Evolutionary conservation across 2,888 invertebrate species (phyloP), one percentile per base, ranked within the genome.

Genomic region (Andrena minutula): DNA sequence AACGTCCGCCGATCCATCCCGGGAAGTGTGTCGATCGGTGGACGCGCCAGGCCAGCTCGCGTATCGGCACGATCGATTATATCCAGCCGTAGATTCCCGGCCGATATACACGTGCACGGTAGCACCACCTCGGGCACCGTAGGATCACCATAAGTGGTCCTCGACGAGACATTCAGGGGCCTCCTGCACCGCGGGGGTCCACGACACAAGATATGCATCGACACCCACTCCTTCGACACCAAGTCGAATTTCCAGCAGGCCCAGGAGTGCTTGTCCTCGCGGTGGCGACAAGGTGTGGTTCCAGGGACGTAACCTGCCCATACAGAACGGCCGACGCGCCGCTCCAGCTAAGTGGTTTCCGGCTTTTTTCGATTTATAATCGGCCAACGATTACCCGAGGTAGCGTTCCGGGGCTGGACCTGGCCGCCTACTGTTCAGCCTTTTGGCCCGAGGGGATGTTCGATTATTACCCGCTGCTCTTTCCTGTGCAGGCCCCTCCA

Each of bases 301-400:
- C 77, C 82, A 79, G 78, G 74, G 78, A 82, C 78, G 83, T 79
- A 75, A 82, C 75, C 79, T 65, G 74, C 7, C 53, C 64, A 10
- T 60, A 70, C 71, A 79, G 81, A 77, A 77, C 82, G 77, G 72
- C 82, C 68, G 61, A 72, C 82, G 60, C 75, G 47, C 71, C 78
- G 72, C 51, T 41, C 71, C 58, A 56, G 66, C 79, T 79, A 88
- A 88, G 85, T 85, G 88, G 88, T 88, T 88, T 88, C 88, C 88
- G 88, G 87, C 88, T 88, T 88, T 88, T 88, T 88, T 88, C 88
- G 85, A 88, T 88, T 88, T 88, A 88, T 88, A 88, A 88, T 88
- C 88, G 88, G 28, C 79, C 60, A 41, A 68, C 84, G 85, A 88
- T 88, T 88, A 88, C 83, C 75, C 72, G 70, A 87, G 85, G 88